Evolutionary conservation across 2,888 invertebrate species (phyloP), one percentile per base, ranked within the genome.

Genomic region (Protonemura montana): DNA sequence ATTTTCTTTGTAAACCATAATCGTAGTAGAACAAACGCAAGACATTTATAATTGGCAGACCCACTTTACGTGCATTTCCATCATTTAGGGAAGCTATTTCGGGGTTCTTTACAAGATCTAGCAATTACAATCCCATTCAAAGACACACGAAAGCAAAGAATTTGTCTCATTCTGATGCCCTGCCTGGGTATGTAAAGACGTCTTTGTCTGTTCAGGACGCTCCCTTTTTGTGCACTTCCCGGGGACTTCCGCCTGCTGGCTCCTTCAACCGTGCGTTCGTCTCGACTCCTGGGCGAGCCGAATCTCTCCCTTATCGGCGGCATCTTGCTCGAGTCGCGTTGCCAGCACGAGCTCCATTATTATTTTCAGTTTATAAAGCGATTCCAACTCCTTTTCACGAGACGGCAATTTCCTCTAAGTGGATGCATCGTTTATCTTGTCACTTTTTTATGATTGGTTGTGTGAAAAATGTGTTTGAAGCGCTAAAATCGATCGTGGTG

Each of bases 391-490:
- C 78, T 78, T 78, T 59, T 28, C 26, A 78, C 27, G 28, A 78
- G 78, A 78, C n/a, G 81, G 5, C 28, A 81, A 30, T 81, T 81
- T 81, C 81, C 28, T 81, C 81, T 29, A n/a, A 81, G 30, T 81
- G 81, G 30, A 30, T 30, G 81, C 81, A 81, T 30, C 81, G 30
- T 81, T 81, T 81, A 30, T 81, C 81, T 81, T 81, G 81, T 81
- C 81, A 81, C 81, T 28, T 81, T 81, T 81, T 81, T 28, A 28
- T n/a, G 81, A 81, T 81, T 27, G 30, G n/a, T 30, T 28, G 29
- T 30, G 28, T 81, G 28, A 81, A 30, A 81, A 30, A 78, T 13
- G 78, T 28, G 76, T 59, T 59, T 59, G 59, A 59, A 59, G 59
- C 59, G 16, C 3, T 59, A 10, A 59, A 59, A 59, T 59, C 59